Evolutionary conservation across 2,888 invertebrate species (phyloP), one percentile per base, ranked within the genome.

Genomic region (Polyploca ridens): DNA sequence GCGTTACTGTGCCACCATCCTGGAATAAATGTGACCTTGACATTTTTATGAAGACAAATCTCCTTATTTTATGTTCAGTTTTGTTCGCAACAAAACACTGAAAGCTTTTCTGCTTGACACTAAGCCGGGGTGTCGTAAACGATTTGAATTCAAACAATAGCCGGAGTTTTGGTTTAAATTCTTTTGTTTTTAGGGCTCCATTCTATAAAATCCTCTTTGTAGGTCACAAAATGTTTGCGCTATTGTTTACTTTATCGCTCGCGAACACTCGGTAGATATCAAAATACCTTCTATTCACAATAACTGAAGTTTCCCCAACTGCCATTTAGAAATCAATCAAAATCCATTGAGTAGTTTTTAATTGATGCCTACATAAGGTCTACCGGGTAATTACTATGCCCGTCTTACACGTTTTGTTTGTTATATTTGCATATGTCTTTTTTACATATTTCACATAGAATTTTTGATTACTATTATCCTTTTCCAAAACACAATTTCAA

Each of bases 311-410:
- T 54, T 54, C 3, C 4, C 54, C n/a, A 16, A 54, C 54, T 1
- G 10, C 54, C 19, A 54, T 19, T 54, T 54, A 54, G 19, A 19
- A 70, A 67, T 71, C 70, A 70, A 72, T 71, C 72, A 74, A 70
- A 74, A 74, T 65, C 69, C 72, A 72, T 67, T 66, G 70, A 65
- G 69, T 66, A 71, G 67, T 33, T 74, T 74, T 72, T 70, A 74
- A 74, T 72, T 71, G 70, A 67, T 62, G 62, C 66, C 64, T 64
- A 67, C 63, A 66, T 67, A 65, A 64, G 70, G 27, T 27, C 27
- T 27, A 27, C 27, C 27, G 27, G 27, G 27, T 27, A 27, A 27
- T 27, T 27, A 27, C 27, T 72, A 35, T 35, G 35, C 35, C 35
- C 8, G 4, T 8, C 35, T 35, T 7, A 7, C 8, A 35, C 35